Percentiles rank a stretch among this genome's conserved stretches.
Evolutionary conservation across 2,888 invertebrate genomes (phyloP).

Genomic region (Caenorhabditis wallacei): DNA sequence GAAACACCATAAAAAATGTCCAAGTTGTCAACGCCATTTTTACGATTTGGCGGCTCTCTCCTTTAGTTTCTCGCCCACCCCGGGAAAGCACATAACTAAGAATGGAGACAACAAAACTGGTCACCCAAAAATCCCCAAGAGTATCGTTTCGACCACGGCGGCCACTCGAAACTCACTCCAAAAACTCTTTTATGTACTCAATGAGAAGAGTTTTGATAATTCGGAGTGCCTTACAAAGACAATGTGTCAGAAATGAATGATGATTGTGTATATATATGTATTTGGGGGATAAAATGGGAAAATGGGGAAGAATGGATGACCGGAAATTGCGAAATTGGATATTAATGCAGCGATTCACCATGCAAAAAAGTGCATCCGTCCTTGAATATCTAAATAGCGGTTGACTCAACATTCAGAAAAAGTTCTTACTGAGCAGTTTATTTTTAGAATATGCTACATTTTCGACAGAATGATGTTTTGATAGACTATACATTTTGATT

Average conservation of each 20-base stretch:
- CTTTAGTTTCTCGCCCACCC: slow-evolving; percentile 3
- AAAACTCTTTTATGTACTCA: slow-evolving; percentile 48
- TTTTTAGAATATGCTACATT: no score
- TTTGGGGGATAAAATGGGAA: slow-evolving; percentile 2
- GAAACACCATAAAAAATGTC: slow-evolving; percentile 49
- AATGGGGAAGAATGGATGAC: slow-evolving; percentile 9
- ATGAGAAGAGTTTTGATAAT: slow-evolving; percentile 40
- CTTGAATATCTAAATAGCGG: slow-evolving; percentile 28
- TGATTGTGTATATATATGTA: slow-evolving; percentile 17
- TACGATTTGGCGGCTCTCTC: slow-evolving; percentile 43
- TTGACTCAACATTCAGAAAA: neutral
- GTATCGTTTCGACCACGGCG: slow-evolving; percentile 57
- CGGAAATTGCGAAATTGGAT: slow-evolving; percentile 50
- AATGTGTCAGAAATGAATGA: slow-evolving; percentile 49
- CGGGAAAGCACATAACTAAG: slow-evolving; percentile 15
- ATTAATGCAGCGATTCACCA: slow-evolving; percentile 14
- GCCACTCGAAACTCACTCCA: slow-evolving; percentile 34
- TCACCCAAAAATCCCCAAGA: slow-evolving; percentile 61
- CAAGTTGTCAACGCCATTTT: slow-evolving; percentile 60
- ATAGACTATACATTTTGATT: neutral
- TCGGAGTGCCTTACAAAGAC: slow-evolving; percentile 23
- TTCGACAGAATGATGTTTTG: no score
- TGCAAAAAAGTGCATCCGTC: slow-evolving; percentile 21
- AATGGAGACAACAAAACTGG: slow-evolving; percentile 54
- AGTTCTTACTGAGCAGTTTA: neutral